These are phyloP conservation scores for Nysson spinosus DNA, from an alignment of 2,888 invertebrate species.

Conservation along the genomic window DNA sequence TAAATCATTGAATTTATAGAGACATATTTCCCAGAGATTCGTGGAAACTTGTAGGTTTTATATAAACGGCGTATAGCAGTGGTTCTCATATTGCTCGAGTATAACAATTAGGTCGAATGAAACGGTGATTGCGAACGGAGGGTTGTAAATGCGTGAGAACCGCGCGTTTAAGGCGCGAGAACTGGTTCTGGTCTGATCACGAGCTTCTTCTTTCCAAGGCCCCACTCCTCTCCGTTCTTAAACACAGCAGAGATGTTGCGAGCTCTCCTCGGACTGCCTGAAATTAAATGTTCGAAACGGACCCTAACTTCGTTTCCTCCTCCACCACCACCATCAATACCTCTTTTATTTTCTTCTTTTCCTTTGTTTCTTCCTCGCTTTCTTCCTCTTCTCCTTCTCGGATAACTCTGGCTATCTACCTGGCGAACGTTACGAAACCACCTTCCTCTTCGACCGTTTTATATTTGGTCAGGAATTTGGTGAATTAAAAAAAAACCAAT, in stretches of 20 bases:
- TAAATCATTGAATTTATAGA: neutral
- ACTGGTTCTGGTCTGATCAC: conserved; percentile 67
- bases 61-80: conserved; percentile 31
- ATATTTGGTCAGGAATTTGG: conserved; percentile 52
- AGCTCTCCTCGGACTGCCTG: conserved; percentile 53
- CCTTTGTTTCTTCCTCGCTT: conserved; percentile 43
- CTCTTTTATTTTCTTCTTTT: conserved; percentile 36
- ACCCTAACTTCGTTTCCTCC: conserved; percentile 12
- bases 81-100: conserved; percentile 45
- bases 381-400: conserved; percentile 41
- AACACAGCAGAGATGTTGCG: conserved; percentile 53
- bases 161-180: conserved; percentile 71
- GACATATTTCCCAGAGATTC: neutral
- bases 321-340: conserved; percentile 12
- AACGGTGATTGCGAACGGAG: conserved; percentile 45
- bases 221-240: conserved; percentile 49
- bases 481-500: conserved; percentile 22
- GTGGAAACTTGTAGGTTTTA: conserved; percentile 1
- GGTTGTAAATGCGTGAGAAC: conserved; percentile 67
- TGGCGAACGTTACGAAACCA: conserved; percentile 59
- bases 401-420: conserved; percentile 29
- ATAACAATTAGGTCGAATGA: conserved; percentile 52
- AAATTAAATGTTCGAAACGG: conserved; percentile 55
- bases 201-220: conserved; percentile 58
- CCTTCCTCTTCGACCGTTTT: conserved; percentile 47